Evolutionary conservation across 2,113 vertebrate genomes (phyloP), one percentile per base, ranked within the genome.

Genomic region (Phalacrocorax carbo): DNA sequence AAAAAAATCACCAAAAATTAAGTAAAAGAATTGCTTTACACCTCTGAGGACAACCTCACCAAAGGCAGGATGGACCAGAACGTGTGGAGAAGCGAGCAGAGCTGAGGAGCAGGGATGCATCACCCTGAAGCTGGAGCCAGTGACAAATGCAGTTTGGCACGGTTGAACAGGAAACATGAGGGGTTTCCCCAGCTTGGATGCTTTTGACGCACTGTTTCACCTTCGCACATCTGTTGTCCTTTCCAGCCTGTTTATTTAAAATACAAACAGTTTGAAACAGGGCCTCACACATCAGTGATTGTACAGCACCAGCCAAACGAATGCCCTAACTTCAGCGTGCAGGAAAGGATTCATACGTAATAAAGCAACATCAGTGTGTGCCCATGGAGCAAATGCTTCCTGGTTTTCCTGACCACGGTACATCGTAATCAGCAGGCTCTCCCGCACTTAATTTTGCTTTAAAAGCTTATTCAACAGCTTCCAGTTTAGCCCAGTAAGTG

Each of bases 301-400:
- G 29, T 21, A 49, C 44, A 51, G 52, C 36, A 54, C 13, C 70
- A 82, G 9, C 17, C 34, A 38, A 88, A 95, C 55, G 13, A 51
- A 2, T 2, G 11, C 6, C 9, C 5, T 8, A 3, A 52, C 27
- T 34, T 44, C 21, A 7, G 13, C 0, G 7, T 11, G 15, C 40
- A 52, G 54, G 38, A 78, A 88, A 44, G 2, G 0, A 44, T 32
- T 91, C 42, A 8, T n/a, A 27, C 11, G 4, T 27, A 70, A 81
- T 27, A 83, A 93, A 86, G 7, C 40, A 57, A 4, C 13, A 25
- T 11, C 15, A 19, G 3, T 2, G 38, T 13, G 52, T 49, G 38
- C 10, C 26, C 26, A 15, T 0, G 7, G 42, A 90, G n/a, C 5
- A 80, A 87, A 85, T 1, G 16, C 32, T 93, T 93, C 51, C 76